phyloP scores from a whole-genome alignment of 2,888 invertebrate species.

The Xestobium rufovillosum region DNA sequence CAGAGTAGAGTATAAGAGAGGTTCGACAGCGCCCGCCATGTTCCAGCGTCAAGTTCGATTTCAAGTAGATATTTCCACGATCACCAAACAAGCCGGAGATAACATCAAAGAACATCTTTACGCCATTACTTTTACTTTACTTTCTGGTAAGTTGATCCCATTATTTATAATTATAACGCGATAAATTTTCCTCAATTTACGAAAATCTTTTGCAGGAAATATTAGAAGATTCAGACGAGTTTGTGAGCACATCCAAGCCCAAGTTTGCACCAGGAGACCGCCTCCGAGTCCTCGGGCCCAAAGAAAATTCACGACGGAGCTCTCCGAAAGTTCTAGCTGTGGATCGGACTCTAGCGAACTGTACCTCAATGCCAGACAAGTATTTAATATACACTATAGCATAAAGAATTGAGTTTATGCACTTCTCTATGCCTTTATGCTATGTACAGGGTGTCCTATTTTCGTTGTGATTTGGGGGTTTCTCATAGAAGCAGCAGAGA shows the following conservation, averaged over 20 bases:
- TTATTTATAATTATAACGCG: too few relatives aligned
- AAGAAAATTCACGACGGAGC: slow-evolving; percentile 56
- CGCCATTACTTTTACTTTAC: slow-evolving; percentile 88
- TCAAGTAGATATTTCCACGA: slow-evolving; percentile 83
- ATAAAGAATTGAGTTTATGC: not conserved
- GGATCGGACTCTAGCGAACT: slow-evolving; percentile 61
- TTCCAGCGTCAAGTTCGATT: slow-evolving; percentile 94
- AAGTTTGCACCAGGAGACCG: slow-evolving; percentile 49
- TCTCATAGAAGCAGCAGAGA: too few relatives aligned
- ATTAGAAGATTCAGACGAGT: slow-evolving; percentile 90
- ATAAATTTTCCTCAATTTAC: too few relatives aligned
- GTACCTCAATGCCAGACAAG: slow-evolving; percentile 40
- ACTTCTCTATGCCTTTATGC: not conserved
- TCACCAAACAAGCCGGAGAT: slow-evolving; percentile 70
- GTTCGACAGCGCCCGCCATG: slow-evolving; percentile 90
- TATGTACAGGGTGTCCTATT: too few relatives aligned
- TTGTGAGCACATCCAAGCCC: slow-evolving; percentile 92
- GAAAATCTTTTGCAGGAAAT: slow-evolving; percentile 67
- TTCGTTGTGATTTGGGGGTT: too few relatives aligned
- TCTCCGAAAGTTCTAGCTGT: slow-evolving; percentile 63
- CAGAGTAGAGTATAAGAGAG: slow-evolving; percentile 94
- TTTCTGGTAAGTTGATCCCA: slow-evolving; percentile 65
- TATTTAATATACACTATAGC: slow-evolving; percentile 24
- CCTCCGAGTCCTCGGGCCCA: slow-evolving; percentile 58
- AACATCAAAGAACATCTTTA: slow-evolving; percentile 69